phyloP scores from a whole-genome alignment of 2,113 vertebrate species.

The Collichthys lucidus region DNA sequence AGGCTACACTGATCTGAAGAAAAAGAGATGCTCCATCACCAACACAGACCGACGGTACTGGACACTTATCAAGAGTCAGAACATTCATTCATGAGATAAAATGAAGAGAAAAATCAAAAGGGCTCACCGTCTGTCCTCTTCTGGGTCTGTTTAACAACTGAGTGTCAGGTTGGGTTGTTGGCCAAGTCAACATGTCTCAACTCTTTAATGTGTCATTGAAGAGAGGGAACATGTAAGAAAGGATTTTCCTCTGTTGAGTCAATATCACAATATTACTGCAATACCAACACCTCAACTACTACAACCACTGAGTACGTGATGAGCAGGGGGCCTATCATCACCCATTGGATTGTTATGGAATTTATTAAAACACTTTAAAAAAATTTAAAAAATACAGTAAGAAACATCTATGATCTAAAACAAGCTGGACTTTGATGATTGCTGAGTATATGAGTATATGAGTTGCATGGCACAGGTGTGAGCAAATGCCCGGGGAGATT shows the following conservation, averaged over 20 bases:
- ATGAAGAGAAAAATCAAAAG: not conserved
- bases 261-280: not conserved
- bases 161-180: not conserved
- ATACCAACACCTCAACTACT: not conserved
- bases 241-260: conserved; percentile 23
- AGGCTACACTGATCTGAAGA: not conserved
- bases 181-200: conserved; percentile 6
- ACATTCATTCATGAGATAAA: not conserved
- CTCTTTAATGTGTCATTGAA: not conserved
- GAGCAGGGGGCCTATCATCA: no score
- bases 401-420: no score
- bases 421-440: no score
- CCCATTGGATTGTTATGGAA: no score
- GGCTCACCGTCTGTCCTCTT: not conserved
- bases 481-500: no score
- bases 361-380: no score
- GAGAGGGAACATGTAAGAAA: not conserved
- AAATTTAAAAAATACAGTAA: no score
- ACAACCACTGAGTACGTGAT: not conserved
- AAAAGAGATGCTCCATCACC: not conserved
- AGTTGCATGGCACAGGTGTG: no score
- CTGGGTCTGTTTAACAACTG: not conserved
- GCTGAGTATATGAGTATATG: no score
- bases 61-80: no score
- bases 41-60: not conserved